Conservation (phyloP, 1,140 invertebrate genomes). For the Penaeus japonicus region DNA sequence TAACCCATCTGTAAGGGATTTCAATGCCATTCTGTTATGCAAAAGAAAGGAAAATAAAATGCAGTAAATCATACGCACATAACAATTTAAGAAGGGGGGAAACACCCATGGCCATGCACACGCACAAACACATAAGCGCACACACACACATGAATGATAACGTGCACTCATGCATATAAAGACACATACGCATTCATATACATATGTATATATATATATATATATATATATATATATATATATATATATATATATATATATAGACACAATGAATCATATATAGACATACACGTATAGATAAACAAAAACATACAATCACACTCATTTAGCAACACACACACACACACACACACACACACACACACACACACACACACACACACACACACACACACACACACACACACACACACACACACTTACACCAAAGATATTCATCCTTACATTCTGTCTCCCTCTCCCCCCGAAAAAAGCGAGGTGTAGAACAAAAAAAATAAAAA, state of each 20-base stretch:
- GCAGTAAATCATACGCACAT: neutral
- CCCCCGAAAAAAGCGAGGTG: too few species aligned
- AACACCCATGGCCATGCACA: neutral
- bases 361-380: neutral
- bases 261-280: neutral
- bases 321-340: neutral
- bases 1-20: too few species aligned
- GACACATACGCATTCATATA: neutral
- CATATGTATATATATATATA: neutral
- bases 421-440: too few species aligned
- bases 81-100: neutral
- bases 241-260: neutral
- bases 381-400: too few species aligned
- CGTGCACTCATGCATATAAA: too few species aligned
- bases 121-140: conserved; percentile 6
- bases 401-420: too few species aligned
- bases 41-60: too few species aligned
- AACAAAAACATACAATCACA: neutral
- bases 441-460: too few species aligned
- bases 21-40: too few species aligned
- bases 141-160: conserved; percentile 18
- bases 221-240: neutral
- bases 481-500: too few species aligned
- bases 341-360: neutral
- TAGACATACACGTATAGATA: neutral